phyloP scores from a whole-genome alignment of 2,888 invertebrate species.

The Atethmia centrago region DNA sequence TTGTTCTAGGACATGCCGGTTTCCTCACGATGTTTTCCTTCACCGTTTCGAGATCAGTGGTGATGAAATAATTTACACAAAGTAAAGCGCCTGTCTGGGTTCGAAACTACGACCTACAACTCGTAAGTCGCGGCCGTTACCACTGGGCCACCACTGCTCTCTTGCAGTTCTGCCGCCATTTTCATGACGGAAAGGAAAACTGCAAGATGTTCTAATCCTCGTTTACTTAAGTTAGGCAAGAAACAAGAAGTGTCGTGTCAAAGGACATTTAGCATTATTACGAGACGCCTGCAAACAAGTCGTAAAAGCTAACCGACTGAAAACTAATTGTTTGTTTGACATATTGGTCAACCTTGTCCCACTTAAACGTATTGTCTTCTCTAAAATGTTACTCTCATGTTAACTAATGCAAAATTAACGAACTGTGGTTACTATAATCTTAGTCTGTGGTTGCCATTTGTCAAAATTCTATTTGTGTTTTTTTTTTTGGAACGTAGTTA shows the following conservation, averaged over 20 bases:
- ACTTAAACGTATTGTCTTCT: neutral
- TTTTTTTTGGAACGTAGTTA: too few relatives aligned
- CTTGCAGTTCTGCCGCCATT: too few relatives aligned
- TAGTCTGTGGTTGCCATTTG: neutral
- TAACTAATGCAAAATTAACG: neutral
- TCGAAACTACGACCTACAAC: too few relatives aligned
- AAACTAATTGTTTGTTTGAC: conserved; percentile 37
- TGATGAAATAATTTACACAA: too few relatives aligned
- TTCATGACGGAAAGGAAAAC: neutral
- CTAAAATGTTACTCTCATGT: neutral
- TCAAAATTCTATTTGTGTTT: neutral
- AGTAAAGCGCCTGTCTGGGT: too few relatives aligned
- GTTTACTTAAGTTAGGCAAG: conserved; percentile 3
- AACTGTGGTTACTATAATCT: neutral
- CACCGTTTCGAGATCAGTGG: too few relatives aligned
- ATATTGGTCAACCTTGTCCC: conserved; percentile 12
- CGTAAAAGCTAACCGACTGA: conserved; percentile 31
- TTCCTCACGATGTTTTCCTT: too few relatives aligned
- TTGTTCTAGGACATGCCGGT: too few relatives aligned
- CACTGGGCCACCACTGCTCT: too few relatives aligned
- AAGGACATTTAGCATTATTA: conserved; percentile 18
- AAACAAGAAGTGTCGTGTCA: neutral
- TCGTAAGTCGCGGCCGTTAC: too few relatives aligned
- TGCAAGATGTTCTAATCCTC: neutral
- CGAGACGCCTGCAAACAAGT: conserved; percentile 5